Evolutionary conservation across 2,888 invertebrate genomes (phyloP).

Genomic region (Lycophotia porphyrea): DNA sequence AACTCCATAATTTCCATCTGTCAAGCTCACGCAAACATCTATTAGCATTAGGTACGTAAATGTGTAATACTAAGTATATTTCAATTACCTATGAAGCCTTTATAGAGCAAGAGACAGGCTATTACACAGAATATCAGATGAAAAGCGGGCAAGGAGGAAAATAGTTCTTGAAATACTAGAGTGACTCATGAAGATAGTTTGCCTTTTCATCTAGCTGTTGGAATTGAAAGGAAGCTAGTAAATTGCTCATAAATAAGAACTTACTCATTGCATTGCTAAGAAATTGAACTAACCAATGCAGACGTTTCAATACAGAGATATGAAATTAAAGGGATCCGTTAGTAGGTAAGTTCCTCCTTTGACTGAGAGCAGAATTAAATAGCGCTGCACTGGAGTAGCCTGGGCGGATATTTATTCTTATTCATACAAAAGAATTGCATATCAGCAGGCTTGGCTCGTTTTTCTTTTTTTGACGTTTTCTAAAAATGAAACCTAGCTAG

Average conservation of each 20-base stretch:
- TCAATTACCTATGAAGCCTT: conserved; percentile 25
- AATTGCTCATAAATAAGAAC: conserved; percentile 31
- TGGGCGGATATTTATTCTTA: background rate
- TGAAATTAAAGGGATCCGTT: background rate
- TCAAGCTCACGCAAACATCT: conserved; percentile 14
- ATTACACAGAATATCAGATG: conserved; percentile 40
- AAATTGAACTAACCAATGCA: conserved; percentile 4
- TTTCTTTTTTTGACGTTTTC: too few species aligned
- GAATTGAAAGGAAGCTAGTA: conserved; percentile 20
- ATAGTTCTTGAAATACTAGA: conserved; percentile 22
- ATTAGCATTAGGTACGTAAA: conserved; percentile 1
- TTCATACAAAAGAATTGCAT: background rate
- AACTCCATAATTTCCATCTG: conserved; percentile 27
- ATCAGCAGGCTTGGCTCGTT: too few species aligned
- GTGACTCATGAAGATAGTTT: conserved; percentile 32
- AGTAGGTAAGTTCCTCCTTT: background rate
- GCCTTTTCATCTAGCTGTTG: conserved; percentile 28
- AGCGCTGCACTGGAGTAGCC: background rate
- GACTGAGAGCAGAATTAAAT: background rate
- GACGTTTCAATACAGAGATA: conserved; percentile 6
- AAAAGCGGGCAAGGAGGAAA: conserved; percentile 19
- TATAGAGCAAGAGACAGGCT: conserved; percentile 14
- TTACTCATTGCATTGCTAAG: background rate
- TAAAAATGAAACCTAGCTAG: too few species aligned
- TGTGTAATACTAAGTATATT: conserved; percentile 15